A percentile compares a stretch with the other conserved stretches of the same genome.
These are phyloP conservation scores for Notodonta ziczac DNA, from an alignment of 2,888 invertebrate species.

Conservation along the genomic window DNA sequence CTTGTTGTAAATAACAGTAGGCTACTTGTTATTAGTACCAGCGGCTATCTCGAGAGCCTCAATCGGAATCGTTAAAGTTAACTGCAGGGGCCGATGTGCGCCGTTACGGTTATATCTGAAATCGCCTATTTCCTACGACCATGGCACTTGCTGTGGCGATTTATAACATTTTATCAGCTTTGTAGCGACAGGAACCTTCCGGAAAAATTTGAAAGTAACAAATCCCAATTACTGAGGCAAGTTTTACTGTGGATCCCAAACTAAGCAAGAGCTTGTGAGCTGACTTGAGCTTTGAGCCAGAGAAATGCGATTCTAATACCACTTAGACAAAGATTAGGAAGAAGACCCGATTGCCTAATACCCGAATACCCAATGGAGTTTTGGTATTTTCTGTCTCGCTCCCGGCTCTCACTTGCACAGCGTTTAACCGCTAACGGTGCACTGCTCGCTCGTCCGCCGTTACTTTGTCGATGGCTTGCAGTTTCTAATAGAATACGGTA, in stretches of 20 bases:
- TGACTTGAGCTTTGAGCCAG: too few species aligned
- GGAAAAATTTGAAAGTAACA: too few species aligned
- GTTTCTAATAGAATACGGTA: slow-evolving; percentile 35
- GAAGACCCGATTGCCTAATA: too few species aligned
- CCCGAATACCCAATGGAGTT: too few species aligned
- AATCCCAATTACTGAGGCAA: too few species aligned
- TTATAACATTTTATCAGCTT: neutral
- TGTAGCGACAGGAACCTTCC: too few species aligned
- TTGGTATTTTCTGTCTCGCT: neutral
- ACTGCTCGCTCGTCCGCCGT: slow-evolving; percentile 21
- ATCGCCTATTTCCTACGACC: slow-evolving; percentile 22
- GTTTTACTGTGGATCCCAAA: too few species aligned
- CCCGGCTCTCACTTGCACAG: slow-evolving; percentile 8
- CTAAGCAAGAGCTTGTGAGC: too few species aligned
- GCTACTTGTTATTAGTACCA: neutral
- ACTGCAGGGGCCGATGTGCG: slow-evolving; percentile 43
- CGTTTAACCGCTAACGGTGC: slow-evolving; percentile 23
- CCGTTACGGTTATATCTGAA: slow-evolving; percentile 49
- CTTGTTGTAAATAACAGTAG: neutral
- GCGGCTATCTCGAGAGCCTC: slow-evolving; percentile 7
- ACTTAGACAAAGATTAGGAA: too few species aligned
- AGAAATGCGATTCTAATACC: too few species aligned
- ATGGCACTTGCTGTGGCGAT: slow-evolving; percentile 28
- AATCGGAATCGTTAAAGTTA: slow-evolving; percentile 53
- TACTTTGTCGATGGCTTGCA: slow-evolving; percentile 24